phyloP scores from a whole-genome alignment of 2,888 invertebrate genomes.

The Cancer borealis region DNA sequence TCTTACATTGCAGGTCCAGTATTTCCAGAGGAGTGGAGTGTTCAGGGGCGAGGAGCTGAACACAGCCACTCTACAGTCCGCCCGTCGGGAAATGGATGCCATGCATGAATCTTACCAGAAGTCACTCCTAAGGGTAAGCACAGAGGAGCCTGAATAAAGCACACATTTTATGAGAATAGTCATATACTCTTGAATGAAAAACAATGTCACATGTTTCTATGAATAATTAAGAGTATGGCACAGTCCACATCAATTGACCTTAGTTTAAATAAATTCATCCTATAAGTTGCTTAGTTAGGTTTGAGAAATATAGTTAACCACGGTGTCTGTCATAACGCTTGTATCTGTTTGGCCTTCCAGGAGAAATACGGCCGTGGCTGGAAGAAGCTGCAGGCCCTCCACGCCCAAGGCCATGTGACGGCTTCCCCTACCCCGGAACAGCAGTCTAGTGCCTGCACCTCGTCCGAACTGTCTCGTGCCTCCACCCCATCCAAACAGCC shows the following conservation, averaged over 20 bases:
- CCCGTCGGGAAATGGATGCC: neutral
- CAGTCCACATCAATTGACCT: neutral
- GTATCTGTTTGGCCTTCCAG: neutral
- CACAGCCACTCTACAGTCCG: constrained; percentile 44
- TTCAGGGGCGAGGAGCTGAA: constrained; percentile 74
- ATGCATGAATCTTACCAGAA: neutral
- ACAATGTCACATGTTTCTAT: neutral
- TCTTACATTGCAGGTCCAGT: constrained; percentile 67
- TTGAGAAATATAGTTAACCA: neutral
- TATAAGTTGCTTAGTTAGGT: neutral
- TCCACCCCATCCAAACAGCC: neutral
- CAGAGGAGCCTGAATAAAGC: neutral
- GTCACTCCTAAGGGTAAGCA: constrained; percentile 38
- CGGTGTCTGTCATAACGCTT: neutral
- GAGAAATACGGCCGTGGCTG: constrained; percentile 63
- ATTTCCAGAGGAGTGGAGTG: constrained; percentile 75
- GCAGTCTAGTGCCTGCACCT: neutral
- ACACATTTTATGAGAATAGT: neutral
- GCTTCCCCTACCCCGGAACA: neutral
- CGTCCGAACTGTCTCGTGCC: neutral
- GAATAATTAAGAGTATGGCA: neutral
- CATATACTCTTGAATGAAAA: neutral
- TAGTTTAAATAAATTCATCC: too few species aligned
- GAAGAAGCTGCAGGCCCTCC: constrained; percentile 58
- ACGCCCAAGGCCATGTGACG: constrained; percentile 11